A percentile compares a stretch with the other conserved stretches of the same genome.
These are phyloP conservation scores for Girardinus metallicus DNA, from an alignment of 2,797 vertebrate genomes.

Conservation along the genomic window DNA sequence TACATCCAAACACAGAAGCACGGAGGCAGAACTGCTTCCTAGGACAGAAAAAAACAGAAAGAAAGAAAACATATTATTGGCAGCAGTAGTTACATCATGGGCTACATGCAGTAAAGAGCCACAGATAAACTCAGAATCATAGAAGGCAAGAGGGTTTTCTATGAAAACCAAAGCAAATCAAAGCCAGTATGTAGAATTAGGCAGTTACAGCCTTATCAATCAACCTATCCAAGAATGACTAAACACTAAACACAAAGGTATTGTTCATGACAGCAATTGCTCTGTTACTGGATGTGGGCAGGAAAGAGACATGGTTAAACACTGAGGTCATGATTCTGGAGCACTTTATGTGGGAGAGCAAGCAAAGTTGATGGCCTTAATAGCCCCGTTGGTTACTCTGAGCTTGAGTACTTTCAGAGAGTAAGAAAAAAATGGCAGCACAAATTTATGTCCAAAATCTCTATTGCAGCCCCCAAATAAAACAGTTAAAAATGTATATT, in stretches of 20 bases:
- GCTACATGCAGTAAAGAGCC: not conserved
- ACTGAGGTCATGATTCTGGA: not conserved
- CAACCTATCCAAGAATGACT: not conserved
- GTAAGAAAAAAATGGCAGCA: not conserved
- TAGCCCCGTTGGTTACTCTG: not conserved
- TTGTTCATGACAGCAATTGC: not conserved
- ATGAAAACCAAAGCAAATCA: not conserved
- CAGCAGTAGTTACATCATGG: not conserved
- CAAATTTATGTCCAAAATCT: too few species aligned
- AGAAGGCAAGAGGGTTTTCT: not conserved
- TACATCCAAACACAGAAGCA: not conserved
- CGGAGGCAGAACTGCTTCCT: not conserved
- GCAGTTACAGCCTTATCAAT: not conserved
- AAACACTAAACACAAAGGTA: not conserved
- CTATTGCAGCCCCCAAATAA: not conserved
- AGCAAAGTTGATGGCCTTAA: not conserved
- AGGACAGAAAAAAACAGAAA: not conserved
- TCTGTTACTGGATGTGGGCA: not conserved
- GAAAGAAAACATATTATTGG: not conserved
- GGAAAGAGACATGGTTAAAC: not conserved
- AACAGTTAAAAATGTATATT: not conserved
- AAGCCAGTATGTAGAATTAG: not conserved
- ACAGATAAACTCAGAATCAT: not conserved
- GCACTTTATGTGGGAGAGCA: not conserved
- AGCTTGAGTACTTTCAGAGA: not conserved